These are phyloP conservation scores for Pogonophryne albipinna DNA, from an alignment of 2,797 vertebrate species.

Conservation along the genomic window DNA sequence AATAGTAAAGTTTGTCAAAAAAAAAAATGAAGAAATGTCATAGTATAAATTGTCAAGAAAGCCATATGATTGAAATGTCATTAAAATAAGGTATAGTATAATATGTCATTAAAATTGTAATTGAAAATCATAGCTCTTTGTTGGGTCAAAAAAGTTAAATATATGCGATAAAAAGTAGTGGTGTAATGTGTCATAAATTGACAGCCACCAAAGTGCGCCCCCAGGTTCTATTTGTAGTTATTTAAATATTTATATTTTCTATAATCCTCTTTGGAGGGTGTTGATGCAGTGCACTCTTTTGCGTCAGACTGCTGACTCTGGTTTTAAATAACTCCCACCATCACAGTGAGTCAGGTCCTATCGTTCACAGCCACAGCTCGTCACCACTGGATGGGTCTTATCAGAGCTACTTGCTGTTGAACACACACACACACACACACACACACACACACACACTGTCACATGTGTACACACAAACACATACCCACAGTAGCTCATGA, in stretches of 20 bases:
- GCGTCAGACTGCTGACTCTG: slow-evolving; percentile 76
- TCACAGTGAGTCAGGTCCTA: slow-evolving; percentile 77
- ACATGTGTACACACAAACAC: slow-evolving; percentile 2
- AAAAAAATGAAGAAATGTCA: no score
- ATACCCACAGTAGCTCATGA: slow-evolving; percentile 49
- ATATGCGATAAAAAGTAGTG: no score
- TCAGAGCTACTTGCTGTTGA: slow-evolving; percentile 45
- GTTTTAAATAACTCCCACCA: slow-evolving; percentile 82
- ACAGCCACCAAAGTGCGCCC: slow-evolving; percentile 35
- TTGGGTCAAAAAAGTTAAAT: no score
- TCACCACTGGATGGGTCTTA: slow-evolving; percentile 72
- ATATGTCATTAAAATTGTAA: no score
- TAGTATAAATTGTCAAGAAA: no score
- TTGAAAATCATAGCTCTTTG: no score
- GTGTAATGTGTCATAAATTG: not conserved
- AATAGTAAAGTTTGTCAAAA: no score
- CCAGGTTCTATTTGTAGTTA: slow-evolving; percentile 57
- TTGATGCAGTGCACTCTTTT: slow-evolving; percentile 70
- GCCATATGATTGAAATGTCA: no score
- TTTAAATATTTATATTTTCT: slow-evolving; percentile 66
- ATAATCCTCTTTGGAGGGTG: slow-evolving; percentile 73
- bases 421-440: slow-evolving; percentile 10
- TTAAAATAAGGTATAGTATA: no score
- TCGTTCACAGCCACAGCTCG: slow-evolving; percentile 66
- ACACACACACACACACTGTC: slow-evolving; percentile 6